Evolutionary conservation across 2,888 invertebrate species (phyloP).

Genomic region (Dolichomitus sp.): DNA sequence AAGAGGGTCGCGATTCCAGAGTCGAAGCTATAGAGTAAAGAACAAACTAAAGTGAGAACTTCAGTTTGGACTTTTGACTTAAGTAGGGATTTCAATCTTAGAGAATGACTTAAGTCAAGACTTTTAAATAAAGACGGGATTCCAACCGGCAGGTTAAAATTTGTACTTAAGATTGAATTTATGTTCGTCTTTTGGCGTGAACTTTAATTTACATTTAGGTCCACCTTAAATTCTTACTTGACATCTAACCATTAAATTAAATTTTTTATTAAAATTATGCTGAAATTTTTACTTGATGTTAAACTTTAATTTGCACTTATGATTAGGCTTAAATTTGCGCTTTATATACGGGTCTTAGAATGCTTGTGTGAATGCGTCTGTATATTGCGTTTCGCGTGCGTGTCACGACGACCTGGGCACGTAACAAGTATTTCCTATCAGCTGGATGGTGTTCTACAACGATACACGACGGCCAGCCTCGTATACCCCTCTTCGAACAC

Average conservation of each 20-base stretch:
- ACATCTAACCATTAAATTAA: no score
- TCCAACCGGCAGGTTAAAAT: neutral
- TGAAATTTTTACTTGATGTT: neutral
- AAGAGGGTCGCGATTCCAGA: neutral
- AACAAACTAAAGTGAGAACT: neutral
- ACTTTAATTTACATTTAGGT: no score
- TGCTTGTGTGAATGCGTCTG: slow-evolving; percentile 1
- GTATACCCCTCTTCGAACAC: slow-evolving; percentile 31
- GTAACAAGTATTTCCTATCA: slow-evolving; percentile 63
- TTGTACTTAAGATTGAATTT: neutral
- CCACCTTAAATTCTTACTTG: no score
- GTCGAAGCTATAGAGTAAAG: neutral
- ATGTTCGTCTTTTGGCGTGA: no score
- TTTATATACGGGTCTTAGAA: neutral
- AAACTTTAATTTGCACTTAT: neutral
- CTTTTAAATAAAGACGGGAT: neutral
- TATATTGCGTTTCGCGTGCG: slow-evolving; percentile 20
- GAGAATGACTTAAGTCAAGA: no score
- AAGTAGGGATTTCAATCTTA: neutral
- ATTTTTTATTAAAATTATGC: no score
- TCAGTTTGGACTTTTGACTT: neutral
- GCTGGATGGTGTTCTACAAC: slow-evolving; percentile 59
- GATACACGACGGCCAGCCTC: slow-evolving; percentile 43
- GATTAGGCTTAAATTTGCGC: neutral
- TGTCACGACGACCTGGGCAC: neutral